Conservation (phyloP, 1,140 invertebrate genomes). For the Tetragonula clypearis region DNA sequence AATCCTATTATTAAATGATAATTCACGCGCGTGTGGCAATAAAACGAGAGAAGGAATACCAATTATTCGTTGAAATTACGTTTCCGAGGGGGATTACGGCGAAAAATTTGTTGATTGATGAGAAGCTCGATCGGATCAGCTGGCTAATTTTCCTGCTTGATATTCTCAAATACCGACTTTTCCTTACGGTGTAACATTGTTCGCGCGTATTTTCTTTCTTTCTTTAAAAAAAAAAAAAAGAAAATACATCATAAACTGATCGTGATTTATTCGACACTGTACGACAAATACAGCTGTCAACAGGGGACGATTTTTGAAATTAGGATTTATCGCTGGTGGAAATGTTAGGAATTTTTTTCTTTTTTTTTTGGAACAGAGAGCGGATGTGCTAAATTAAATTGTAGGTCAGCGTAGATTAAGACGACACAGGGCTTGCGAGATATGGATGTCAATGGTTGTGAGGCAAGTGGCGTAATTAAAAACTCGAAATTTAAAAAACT, state of each 20-base stretch:
- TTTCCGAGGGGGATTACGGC: constrained; percentile 4
- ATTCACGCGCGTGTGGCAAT: background rate
- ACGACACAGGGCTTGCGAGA: too few relatives aligned
- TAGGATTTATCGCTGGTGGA: background rate
- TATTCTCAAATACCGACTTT: background rate
- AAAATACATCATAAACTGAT: background rate
- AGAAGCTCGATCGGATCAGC: background rate
- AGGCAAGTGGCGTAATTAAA: background rate
- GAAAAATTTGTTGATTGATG: background rate
- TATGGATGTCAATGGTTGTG: too few relatives aligned
- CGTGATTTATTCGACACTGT: background rate
- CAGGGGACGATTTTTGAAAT: background rate
- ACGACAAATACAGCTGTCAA: too few relatives aligned
- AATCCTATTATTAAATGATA: constrained; percentile 39
- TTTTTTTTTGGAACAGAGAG: background rate
- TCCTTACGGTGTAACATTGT: too few relatives aligned
- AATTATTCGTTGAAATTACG: constrained; percentile 15
- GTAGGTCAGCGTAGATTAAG: background rate
- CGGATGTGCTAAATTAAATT: too few relatives aligned
- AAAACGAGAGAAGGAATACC: background rate
- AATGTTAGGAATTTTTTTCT: background rate
- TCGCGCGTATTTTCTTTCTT: too few relatives aligned
- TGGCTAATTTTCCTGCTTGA: background rate
- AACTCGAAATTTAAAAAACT: too few relatives aligned
- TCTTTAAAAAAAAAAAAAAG: too few relatives aligned